phyloP scores from a whole-genome alignment of 2,888 invertebrate genomes.

The Homarus gammarus region DNA sequence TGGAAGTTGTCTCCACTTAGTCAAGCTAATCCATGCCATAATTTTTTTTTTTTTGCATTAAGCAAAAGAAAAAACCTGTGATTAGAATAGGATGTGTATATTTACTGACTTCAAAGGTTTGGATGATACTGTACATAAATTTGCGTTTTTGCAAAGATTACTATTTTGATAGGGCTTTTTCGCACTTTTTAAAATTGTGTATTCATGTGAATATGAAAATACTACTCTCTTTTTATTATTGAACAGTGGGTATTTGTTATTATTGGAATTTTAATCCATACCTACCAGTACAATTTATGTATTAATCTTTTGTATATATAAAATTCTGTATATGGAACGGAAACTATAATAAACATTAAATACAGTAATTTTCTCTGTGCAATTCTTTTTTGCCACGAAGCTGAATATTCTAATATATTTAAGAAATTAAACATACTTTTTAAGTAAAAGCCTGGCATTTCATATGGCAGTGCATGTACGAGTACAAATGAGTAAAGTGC shows the following conservation, averaged over 20 bases:
- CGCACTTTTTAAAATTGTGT: conserved; percentile 28
- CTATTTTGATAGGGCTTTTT: conserved; percentile 47
- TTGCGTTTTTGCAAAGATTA: conserved; percentile 29
- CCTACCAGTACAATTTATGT: conserved; percentile 54
- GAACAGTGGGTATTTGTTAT: conserved; percentile 33
- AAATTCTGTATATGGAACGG: conserved; percentile 31
- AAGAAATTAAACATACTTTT: too few species aligned
- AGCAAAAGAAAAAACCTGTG: conserved; percentile 34
- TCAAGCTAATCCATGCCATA: conserved; percentile 17
- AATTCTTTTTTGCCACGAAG: too few species aligned
- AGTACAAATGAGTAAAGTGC: too few species aligned
- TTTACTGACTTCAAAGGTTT: conserved; percentile 9
- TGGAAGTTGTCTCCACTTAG: conserved; percentile 15
- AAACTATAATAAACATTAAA: conserved; percentile 11
- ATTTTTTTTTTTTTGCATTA: conserved; percentile 5
- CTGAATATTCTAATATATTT: too few species aligned
- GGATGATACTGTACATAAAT: conserved; percentile 36
- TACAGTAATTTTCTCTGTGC: neutral
- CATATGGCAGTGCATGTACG: too few species aligned
- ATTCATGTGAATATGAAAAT: conserved; percentile 1
- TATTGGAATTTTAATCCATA: conserved; percentile 9
- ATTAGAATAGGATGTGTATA: conserved; percentile 41
- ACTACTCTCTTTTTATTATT: neutral
- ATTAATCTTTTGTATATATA: conserved; percentile 40
- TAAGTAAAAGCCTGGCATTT: too few species aligned